Evolutionary conservation across 2,888 invertebrate species (phyloP), one percentile per base, ranked within the genome.

Genomic region (Cyrtodaria siliqua): DNA sequence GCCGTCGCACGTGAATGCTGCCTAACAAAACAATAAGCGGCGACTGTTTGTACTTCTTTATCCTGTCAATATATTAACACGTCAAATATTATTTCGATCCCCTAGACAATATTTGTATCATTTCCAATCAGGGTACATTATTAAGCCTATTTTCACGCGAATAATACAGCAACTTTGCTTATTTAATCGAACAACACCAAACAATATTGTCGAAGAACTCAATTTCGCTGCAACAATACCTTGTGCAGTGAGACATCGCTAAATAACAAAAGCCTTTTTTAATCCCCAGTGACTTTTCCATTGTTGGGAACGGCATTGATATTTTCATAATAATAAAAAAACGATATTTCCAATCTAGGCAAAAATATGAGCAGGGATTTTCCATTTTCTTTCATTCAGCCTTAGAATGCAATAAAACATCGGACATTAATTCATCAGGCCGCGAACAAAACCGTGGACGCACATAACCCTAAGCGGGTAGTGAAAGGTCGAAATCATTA

Each of bases 221-320:
- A 80, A 80, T 80, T 80, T 80, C 59, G 69, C 62, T 33, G 57
- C 49, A 72, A 80, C 80, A 80, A 80, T 80, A 53, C 57, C 40
- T 33, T 73, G 72, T 73, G 80, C 80, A 76, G 72, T 75, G 72
- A 76, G 50, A 68, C 67, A 64, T 38, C 57, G 56, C 63, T 69
- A 79, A 76, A 76, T 76, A 76, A 80, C 80, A 80, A 80, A 80
- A 80, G 69, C 68, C 72, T 70, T 76, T 79, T 74, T 80, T 68
- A 80, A 80, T 80, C 80, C 80, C 74, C 60, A 57, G 73, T 61
- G 80, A 68, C 64, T 73, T 61, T 27, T 16, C 64, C 47, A 81
- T 81, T 81, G 77, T 81, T 47, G 38, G 52, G 59, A 20, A 40
- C 16, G 52, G 68, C 71, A 77, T 77, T 72, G 77, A 77, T 77